Evolutionary conservation across 2,888 invertebrate genomes (phyloP).

Genomic region (Drosophila demipolita): DNA sequence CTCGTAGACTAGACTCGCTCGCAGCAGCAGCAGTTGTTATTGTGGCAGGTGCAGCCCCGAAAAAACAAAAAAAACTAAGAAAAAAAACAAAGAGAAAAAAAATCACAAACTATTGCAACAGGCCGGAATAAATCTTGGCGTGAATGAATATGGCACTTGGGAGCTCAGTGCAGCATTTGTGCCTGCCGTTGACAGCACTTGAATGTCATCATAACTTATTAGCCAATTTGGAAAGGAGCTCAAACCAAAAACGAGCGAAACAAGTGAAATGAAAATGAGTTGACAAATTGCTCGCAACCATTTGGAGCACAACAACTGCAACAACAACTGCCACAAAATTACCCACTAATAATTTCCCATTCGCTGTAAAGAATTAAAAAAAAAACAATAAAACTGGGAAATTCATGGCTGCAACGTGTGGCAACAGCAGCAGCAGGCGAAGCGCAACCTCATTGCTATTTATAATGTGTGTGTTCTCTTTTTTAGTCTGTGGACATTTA

Average conservation of each 20-base stretch:
- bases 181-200: conserved; percentile 64
- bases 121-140: conserved; percentile 67
- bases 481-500: conserved; percentile 25
- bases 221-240: conserved; percentile 32
- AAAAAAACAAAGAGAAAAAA: conserved; percentile 2
- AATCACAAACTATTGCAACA: conserved; percentile 62
- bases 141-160: conserved; percentile 6
- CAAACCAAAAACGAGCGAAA: conserved; percentile 29
- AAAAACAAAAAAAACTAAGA: conserved; percentile 3
- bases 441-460: conserved; percentile 70
- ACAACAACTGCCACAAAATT: conserved; percentile 10
- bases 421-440: conserved; percentile 33
- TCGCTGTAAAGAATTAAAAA: neutral
- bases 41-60: conserved; percentile 55
- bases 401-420: conserved; percentile 53
- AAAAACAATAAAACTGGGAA: conserved; percentile 35
- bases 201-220: conserved; percentile 76
- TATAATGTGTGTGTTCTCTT: conserved; percentile 54
- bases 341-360: conserved; percentile 49
- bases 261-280: conserved; percentile 61
- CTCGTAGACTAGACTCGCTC: conserved; percentile 6
- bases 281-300: conserved; percentile 70
- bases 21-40: conserved; percentile 12
- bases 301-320: conserved; percentile 44
- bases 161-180: conserved; percentile 20